Evolutionary conservation across 2,113 vertebrate species (phyloP).

Genomic region (Helogale parvula): DNA sequence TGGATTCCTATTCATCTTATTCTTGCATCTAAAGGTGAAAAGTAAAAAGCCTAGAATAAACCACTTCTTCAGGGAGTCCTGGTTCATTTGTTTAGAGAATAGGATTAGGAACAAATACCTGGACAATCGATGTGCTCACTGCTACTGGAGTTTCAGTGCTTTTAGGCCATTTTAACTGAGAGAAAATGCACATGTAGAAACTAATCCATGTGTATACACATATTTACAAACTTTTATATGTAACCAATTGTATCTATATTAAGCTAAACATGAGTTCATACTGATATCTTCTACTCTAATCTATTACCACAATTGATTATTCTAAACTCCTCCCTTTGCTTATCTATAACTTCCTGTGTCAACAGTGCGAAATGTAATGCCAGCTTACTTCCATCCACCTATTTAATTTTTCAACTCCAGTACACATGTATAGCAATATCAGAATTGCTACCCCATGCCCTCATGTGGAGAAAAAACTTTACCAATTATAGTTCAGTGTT

Average conservation of each 20-base stretch:
- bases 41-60: background rate
- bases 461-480: background rate
- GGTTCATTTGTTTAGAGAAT: background rate
- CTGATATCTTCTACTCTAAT: background rate
- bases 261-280: background rate
- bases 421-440: background rate
- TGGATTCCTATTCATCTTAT: background rate
- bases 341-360: background rate
- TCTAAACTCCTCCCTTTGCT: background rate
- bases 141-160: background rate
- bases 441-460: background rate
- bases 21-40: background rate
- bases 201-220: background rate
- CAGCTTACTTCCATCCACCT: background rate
- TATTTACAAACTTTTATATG: constrained; percentile 5
- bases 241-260: background rate
- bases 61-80: background rate
- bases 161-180: background rate
- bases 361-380: background rate
- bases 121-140: background rate
- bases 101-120: background rate
- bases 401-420: background rate
- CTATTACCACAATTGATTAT: background rate
- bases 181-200: background rate
- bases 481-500: background rate